Percentiles rank a stretch among this genome's conserved stretches.
Evolutionary conservation across 2,888 invertebrate species (phyloP).

Genomic region (Agriopis aurantiaria): DNA sequence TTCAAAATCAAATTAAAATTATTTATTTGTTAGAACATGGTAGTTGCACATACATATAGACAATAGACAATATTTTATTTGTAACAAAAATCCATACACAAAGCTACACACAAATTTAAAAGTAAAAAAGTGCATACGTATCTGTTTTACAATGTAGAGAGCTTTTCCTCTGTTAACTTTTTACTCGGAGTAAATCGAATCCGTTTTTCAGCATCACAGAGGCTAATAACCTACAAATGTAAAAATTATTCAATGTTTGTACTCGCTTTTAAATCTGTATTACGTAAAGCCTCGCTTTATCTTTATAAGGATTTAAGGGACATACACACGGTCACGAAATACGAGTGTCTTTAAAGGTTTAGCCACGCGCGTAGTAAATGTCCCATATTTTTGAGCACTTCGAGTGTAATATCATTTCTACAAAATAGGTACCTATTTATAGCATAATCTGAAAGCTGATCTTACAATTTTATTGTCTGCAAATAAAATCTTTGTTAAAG

Average conservation of each 20-base stretch:
- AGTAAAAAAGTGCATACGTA: too few relatives aligned
- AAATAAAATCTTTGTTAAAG: not conserved
- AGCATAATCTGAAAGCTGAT: too few relatives aligned
- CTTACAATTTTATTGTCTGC: not conserved
- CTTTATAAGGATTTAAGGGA: constrained; percentile 31
- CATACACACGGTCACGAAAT: constrained; percentile 20
- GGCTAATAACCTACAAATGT: constrained; percentile 21
- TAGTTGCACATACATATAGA: too few relatives aligned
- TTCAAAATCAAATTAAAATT: too few relatives aligned
- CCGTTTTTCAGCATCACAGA: constrained; percentile 13
- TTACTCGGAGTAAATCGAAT: constrained; percentile 11
- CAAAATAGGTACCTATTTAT: not conserved
- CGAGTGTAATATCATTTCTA: too few relatives aligned
- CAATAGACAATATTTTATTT: too few relatives aligned
- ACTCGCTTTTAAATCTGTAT: constrained; percentile 33
- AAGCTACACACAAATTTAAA: too few relatives aligned
- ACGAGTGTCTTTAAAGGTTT: constrained; percentile 24
- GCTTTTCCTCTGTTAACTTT: not conserved
- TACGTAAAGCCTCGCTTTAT: constrained; percentile 33
- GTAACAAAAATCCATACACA: too few relatives aligned
- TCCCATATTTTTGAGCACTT: not conserved
- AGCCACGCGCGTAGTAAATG: constrained; percentile 2
- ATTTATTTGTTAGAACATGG: too few relatives aligned
- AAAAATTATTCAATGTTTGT: constrained; percentile 31
- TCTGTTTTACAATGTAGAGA: not conserved